phyloP scores from a whole-genome alignment of 2,113 vertebrate genomes.

The Rattus norvegicus region DNA sequence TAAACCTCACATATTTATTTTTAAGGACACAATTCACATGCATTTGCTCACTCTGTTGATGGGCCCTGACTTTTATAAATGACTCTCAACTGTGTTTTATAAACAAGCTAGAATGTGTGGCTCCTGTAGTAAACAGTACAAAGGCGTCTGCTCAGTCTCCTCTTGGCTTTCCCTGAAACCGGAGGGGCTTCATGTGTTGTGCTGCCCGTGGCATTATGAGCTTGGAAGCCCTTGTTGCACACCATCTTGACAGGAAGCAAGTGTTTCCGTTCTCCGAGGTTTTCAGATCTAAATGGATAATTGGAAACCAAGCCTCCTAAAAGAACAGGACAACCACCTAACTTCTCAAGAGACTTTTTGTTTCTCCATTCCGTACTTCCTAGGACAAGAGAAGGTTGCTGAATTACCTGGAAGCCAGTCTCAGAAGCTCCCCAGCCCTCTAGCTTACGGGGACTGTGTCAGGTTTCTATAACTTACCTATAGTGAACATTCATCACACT shows the following conservation, averaged over 20 bases:
- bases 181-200: neutral
- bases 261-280: neutral
- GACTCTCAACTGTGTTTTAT: constrained; percentile 45
- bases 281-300: neutral
- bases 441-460: neutral
- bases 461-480: neutral
- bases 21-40: constrained; percentile 58
- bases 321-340: neutral
- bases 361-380: neutral
- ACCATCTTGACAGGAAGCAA: neutral
- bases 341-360: neutral
- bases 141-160: constrained; percentile 24
- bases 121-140: constrained; percentile 50
- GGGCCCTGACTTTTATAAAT: constrained; percentile 55
- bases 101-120: constrained; percentile 27
- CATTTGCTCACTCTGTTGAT: constrained; percentile 52
- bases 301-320: neutral
- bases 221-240: neutral
- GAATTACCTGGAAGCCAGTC: neutral
- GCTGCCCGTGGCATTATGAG: neutral
- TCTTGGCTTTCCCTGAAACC: neutral
- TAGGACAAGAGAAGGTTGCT: neutral
- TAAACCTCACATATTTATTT: neutral
- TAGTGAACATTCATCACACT: neutral
- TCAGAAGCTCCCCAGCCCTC: neutral